These are phyloP conservation scores for Melanostoma scalare DNA, from an alignment of 2,888 invertebrate species.

Conservation along the genomic window DNA sequence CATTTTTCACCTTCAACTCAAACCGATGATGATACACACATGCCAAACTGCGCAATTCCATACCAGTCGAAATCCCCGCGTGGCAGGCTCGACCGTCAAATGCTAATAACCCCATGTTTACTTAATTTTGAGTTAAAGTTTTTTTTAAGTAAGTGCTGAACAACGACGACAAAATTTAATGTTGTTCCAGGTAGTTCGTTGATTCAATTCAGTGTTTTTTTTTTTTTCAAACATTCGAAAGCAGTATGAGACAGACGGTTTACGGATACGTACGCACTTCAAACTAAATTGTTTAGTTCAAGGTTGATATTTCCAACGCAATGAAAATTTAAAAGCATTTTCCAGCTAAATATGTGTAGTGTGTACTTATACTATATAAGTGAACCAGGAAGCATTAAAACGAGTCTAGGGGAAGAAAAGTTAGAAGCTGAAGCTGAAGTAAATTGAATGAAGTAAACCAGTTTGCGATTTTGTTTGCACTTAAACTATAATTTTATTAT, in stretches of 20 bases:
- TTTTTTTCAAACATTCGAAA: not conserved
- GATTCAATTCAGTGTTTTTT: too few relatives aligned
- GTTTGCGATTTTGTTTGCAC: conserved; percentile 15
- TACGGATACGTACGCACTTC: conserved; percentile 34
- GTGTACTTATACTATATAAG: not conserved
- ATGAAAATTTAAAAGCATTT: conserved; percentile 37
- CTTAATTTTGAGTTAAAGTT: conserved; percentile 43
- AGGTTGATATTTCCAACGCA: conserved; percentile 46
- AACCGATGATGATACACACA: conserved; percentile 38
- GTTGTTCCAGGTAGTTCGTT: not conserved
- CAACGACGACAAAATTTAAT: not conserved
- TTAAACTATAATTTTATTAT: conserved; percentile 32
- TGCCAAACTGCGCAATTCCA: conserved; percentile 55
- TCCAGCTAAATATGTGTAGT: not conserved
- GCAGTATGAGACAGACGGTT: not conserved
- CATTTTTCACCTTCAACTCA: conserved; percentile 60
- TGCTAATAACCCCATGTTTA: conserved; percentile 62
- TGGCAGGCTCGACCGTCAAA: conserved; percentile 23
- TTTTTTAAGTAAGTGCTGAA: not conserved
- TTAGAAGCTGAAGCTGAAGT: not conserved
- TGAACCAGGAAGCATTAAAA: conserved; percentile 20
- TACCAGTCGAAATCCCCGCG: conserved; percentile 4
- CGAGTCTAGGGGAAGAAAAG: conserved; percentile 6
- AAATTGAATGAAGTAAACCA: conserved; percentile 10
- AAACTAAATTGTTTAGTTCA: conserved; percentile 13